Conservation (phyloP, 2,888 invertebrate genomes). For the Drosophila borealis region DNA sequence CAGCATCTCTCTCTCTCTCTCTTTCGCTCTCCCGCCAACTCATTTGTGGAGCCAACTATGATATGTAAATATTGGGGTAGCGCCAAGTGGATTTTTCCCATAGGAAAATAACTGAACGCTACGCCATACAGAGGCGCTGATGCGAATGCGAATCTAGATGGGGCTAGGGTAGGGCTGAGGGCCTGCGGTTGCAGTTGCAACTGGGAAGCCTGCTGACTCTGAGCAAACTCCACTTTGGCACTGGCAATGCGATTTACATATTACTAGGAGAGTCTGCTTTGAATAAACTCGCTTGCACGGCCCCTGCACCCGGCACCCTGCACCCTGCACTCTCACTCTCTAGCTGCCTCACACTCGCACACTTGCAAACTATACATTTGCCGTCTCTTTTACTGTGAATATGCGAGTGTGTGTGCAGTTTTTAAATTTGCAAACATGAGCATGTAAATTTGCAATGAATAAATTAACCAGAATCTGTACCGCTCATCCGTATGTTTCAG, state of each 20-base stretch:
- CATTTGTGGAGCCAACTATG: conserved; percentile 66
- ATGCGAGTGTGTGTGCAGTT: conserved; percentile 49
- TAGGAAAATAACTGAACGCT: conserved; percentile 59
- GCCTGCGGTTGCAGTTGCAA: conserved; percentile 28
- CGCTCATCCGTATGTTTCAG: conserved; percentile 6
- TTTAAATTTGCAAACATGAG: conserved; percentile 79
- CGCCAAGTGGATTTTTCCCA: conserved; percentile 67
- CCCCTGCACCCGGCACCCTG: conserved; percentile 28
- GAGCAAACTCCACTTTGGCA: conserved; percentile 67
- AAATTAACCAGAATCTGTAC: conserved; percentile 65
- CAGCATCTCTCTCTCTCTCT: background rate
- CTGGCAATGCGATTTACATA: conserved; percentile 75
- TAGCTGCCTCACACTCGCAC: background rate
- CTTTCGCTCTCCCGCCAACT: conserved; percentile 31
- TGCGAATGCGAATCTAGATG: conserved; percentile 52
- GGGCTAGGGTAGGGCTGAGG: background rate
- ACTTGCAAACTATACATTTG: conserved; percentile 19
- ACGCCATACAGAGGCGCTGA: conserved; percentile 59
- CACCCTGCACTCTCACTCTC: background rate
- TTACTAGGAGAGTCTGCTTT: conserved; percentile 78
- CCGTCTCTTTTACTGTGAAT: conserved; percentile 14
- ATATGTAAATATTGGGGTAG: conserved; percentile 70
- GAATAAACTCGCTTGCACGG: conserved; percentile 67
- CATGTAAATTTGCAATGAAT: conserved; percentile 80
- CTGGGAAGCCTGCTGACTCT: conserved; percentile 51